Conservation (phyloP, 2,888 invertebrate genomes). For the Cinara cedri region DNA sequence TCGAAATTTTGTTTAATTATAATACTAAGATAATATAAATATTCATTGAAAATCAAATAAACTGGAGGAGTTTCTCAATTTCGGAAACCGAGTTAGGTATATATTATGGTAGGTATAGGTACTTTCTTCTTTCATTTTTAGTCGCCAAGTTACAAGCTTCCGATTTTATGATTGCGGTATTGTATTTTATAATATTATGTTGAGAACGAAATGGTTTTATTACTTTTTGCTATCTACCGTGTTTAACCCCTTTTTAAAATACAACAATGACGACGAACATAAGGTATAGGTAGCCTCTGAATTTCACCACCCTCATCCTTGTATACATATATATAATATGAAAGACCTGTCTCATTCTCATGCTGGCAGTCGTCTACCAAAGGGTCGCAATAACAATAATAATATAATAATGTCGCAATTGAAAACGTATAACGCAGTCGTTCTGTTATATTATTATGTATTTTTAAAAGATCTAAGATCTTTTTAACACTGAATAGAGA, state of each 20-base stretch:
- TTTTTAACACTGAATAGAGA: not conserved
- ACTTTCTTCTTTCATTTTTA: no score
- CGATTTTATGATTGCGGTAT: not conserved
- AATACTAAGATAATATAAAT: no score
- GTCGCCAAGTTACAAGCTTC: no score
- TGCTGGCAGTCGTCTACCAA: no score
- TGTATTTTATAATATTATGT: not conserved
- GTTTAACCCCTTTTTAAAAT: slow-evolving; percentile 28
- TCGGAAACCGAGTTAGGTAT: no score
- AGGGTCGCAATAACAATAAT: not conserved
- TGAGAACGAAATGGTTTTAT: slow-evolving; percentile 33
- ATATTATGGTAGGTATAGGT: no score
- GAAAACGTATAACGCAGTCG: not conserved
- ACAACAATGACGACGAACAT: slow-evolving; percentile 8
- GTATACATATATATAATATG: not conserved
- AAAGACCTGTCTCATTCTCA: slow-evolving; percentile 17
- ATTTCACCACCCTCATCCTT: slow-evolving; percentile 6
- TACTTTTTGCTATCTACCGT: slow-evolving; percentile 27
- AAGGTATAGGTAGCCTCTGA: not conserved
- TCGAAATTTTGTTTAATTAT: not conserved
- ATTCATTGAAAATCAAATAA: no score
- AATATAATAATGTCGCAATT: not conserved
- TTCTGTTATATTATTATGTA: not conserved
- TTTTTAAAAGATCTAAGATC: not conserved
- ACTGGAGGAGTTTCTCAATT: no score